A percentile compares a stretch with the other conserved stretches of the same genome.
These are phyloP conservation scores for Cosmia trapezina DNA, from an alignment of 2,888 invertebrate species.

Conservation along the genomic window DNA sequence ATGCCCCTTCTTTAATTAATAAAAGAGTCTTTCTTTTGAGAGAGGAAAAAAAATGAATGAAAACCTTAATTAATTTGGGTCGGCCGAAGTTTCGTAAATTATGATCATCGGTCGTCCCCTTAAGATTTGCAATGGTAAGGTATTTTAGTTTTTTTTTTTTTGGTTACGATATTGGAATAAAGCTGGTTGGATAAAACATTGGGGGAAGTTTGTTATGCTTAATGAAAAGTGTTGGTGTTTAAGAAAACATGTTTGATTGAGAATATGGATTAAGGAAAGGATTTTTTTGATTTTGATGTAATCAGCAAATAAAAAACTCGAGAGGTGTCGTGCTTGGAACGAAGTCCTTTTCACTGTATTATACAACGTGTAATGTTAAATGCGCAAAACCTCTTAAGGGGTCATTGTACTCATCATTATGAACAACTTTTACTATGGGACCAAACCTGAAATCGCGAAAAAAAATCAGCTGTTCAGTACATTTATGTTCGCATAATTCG, in stretches of 20 bases:
- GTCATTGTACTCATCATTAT: too few relatives aligned
- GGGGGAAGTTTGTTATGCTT: constrained; percentile 16
- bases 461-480: too few relatives aligned
- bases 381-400: too few relatives aligned
- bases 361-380: too few relatives aligned
- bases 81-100: constrained; percentile 81
- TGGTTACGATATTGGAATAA: constrained; percentile 27
- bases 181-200: constrained; percentile 27
- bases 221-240: constrained; percentile 38
- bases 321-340: too few relatives aligned
- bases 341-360: too few relatives aligned
- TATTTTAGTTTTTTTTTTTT: constrained; percentile 56
- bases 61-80: constrained; percentile 87
- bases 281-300: not conserved
- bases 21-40: constrained; percentile 78
- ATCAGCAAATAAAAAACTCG: not conserved
- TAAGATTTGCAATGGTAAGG: constrained; percentile 77
- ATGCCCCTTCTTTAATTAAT: constrained; percentile 88
- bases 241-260: constrained; percentile 28
- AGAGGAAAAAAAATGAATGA: constrained; percentile 82
- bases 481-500: too few relatives aligned
- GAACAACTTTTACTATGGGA: too few relatives aligned
- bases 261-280: not conserved
- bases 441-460: too few relatives aligned
- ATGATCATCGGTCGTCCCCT: constrained; percentile 78